A percentile compares a stretch with the other conserved stretches of the same genome.
Conservation (phyloP, 2,888 invertebrate species). For the Oscheius sp. region DNA sequence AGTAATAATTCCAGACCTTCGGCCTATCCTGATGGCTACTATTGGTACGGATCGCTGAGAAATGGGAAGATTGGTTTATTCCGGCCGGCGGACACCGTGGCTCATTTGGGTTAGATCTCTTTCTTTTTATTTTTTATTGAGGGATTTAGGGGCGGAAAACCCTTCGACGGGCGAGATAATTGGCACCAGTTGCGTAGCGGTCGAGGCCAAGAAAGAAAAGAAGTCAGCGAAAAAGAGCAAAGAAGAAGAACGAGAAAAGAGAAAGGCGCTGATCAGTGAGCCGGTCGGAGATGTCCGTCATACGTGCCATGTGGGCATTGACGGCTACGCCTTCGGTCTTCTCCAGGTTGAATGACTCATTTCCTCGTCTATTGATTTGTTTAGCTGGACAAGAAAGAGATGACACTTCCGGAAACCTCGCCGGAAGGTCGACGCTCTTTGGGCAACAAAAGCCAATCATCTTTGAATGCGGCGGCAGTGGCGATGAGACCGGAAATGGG, state of each 20-base stretch:
- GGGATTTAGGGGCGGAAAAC: conserved; percentile 30
- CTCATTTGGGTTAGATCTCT: conserved; percentile 46
- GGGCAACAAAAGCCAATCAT: conserved; percentile 25
- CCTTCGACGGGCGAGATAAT: conserved; percentile 31
- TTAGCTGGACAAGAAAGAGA: conserved; percentile 63
- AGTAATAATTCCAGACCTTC: conserved; percentile 63
- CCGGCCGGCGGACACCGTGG: conserved; percentile 56
- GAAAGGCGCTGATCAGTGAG: conserved; percentile 84
- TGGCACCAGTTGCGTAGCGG: conserved; percentile 36
- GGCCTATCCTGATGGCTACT: conserved; percentile 68
- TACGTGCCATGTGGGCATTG: conserved; percentile 93
- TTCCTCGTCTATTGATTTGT: conserved; percentile 23
- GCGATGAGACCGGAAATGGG: conserved; percentile 42
- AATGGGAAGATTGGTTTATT: conserved; percentile 78
- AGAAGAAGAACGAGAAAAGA: conserved; percentile 54
- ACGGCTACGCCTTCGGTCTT: conserved; percentile 96
- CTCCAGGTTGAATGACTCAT: conserved; percentile 76
- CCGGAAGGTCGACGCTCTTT: conserved; percentile 39
- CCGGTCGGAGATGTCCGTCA: conserved; percentile 97
- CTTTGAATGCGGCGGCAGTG: conserved; percentile 36
- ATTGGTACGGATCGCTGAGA: conserved; percentile 91
- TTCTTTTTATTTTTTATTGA: not conserved
- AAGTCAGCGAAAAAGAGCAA: conserved; percentile 47
- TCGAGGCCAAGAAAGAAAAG: conserved; percentile 46
- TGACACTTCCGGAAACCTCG: conserved; percentile 57